Conservation (phyloP, 2,113 vertebrate species). For the Rhynchomys soricoides region DNA sequence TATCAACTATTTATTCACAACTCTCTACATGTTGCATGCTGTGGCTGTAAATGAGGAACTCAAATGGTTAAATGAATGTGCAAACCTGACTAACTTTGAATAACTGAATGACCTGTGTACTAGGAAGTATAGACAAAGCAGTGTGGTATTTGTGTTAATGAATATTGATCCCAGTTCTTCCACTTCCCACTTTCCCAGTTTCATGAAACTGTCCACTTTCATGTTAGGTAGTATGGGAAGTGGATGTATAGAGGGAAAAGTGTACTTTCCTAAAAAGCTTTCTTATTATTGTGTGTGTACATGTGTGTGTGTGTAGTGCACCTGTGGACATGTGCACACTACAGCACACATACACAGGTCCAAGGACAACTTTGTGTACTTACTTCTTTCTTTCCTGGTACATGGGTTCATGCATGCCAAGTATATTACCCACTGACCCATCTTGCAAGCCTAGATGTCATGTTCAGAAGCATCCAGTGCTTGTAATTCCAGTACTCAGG, state of each 20-base stretch:
- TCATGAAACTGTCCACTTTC: neutral
- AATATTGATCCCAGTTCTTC: neutral
- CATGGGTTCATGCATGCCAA: neutral
- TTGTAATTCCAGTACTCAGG: neutral
- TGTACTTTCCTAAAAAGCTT: neutral
- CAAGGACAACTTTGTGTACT: neutral
- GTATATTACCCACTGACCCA: neutral
- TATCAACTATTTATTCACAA: neutral
- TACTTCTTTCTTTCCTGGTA: neutral
- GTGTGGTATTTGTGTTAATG: slow-evolving; percentile 26
- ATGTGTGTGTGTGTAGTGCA: neutral
- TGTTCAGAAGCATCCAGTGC: neutral
- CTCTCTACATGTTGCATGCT: neutral
- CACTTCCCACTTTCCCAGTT: too few species aligned
- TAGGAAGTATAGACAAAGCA: neutral
- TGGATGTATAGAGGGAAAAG: neutral
- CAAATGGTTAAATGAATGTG: neutral
- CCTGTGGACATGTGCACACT: neutral
- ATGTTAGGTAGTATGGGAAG: neutral
- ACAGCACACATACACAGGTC: neutral
- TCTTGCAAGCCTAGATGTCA: too few species aligned
- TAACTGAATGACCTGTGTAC: neutral
- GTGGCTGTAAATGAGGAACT: neutral
- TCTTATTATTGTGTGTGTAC: neutral
- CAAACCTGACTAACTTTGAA: slow-evolving; percentile 12